Base-by-base conservation (phyloP, 2,113 vertebrate species). In the Macroglossus sobrinus region DNA sequence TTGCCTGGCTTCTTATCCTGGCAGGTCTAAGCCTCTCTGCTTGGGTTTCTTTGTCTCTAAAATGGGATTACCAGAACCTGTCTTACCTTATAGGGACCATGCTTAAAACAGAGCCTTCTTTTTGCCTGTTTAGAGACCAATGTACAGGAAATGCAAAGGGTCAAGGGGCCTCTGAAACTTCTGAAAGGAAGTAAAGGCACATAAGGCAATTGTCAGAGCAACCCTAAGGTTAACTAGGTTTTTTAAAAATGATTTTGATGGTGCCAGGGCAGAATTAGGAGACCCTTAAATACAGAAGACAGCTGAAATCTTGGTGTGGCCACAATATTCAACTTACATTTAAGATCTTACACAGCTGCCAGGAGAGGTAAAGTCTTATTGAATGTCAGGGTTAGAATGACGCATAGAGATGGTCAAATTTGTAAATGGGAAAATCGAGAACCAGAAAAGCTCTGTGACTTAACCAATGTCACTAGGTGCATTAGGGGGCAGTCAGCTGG, bases 1-100 rank as follows among this genome's bases (percentile, higher is more conserved):
- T 94, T 69, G 88, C 66, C 63, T 84, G 72, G 55, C 59, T 97
- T 85, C 71, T 95, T 88, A 93, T 85, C 81, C 89, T 72, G 59
- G 86, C 76, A 93, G 10, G 61, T 93, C 61, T 82, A 57, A 89
- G 57, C 21, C 76, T 96, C 75, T 87, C 89, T 82, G 74, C 64
- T 82, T 92, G 53, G 47, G 87, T 87, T 86, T 90, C 74, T 80
- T 87, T 28, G 26, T 97, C 61, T 96, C 71, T 76, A 63, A 92
- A 96, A 93, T 61, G 71, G 28, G 71, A 92, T 87, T 72, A 40
- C 66, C 71, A 87, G 75, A 68, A 88, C 76, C 74, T 68, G 57
- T 63, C 53, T 92, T 93, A 95, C 88, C 28, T 90, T 90, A 81
- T 75, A 81, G 61, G 57, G 26, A 68, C 63, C 13, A 15, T 75